phyloP scores from a whole-genome alignment of 2,797 vertebrate genomes.

The Hyperoplus lanceolatus region DNA sequence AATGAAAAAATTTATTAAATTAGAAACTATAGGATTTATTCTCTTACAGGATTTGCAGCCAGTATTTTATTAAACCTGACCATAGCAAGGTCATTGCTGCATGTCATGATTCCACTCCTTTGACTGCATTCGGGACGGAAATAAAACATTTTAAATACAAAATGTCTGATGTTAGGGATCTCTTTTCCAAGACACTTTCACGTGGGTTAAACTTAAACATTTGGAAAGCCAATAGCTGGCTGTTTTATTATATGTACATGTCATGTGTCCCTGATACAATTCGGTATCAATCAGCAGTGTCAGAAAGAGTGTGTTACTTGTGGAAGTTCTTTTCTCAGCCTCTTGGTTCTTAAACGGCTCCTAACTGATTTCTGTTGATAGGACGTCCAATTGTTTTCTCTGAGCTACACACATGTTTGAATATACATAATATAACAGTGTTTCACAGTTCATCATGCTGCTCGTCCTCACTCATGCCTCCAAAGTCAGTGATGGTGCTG shows the following conservation, averaged over 20 bases:
- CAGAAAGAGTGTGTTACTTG: no score
- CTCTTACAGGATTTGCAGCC: no score
- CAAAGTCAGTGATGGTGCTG: conserved; percentile 86
- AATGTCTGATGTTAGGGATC: neutral
- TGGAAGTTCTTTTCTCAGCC: no score
- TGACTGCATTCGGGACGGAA: neutral
- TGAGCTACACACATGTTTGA: no score
- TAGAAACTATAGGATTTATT: no score
- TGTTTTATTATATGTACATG: conserved; percentile 5
- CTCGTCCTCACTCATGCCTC: conserved; percentile 68
- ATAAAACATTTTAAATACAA: neutral
- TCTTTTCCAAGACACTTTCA: neutral
- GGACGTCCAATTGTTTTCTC: neutral
- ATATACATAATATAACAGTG: no score
- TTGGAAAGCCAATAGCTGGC: neutral
- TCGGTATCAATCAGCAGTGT: no score
- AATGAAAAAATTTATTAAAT: no score
- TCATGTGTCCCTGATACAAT: no score
- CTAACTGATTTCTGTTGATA: neutral
- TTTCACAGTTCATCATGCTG: conserved; percentile 82
- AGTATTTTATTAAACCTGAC: no score
- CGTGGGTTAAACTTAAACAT: neutral
- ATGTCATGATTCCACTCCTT: neutral
- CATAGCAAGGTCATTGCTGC: no score
- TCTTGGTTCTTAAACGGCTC: no score